Evolutionary conservation across 92 coral and sea anemone genomes (phyloP), one percentile per base, ranked within the genome.

Genomic region (Actinernus sp.): DNA sequence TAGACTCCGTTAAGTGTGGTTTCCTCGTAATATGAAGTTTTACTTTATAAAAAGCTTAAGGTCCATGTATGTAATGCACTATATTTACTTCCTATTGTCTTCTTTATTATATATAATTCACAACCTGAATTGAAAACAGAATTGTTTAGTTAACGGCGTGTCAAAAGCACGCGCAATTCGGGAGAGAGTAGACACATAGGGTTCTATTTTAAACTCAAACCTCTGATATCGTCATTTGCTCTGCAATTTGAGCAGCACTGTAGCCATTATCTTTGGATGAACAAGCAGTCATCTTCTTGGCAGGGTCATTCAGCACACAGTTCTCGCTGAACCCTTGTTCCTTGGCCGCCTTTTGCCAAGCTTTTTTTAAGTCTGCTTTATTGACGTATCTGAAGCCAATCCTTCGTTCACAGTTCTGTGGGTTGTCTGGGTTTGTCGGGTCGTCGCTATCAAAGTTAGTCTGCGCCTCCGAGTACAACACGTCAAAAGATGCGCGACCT

Each of bases 341-440:
- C 26, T 50, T 26, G 23, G 57, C 57, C 26, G 2, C 31, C 6
- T 50, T 29, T 26, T 19, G 2, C 26, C 26, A 54, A 27, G 30
- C 60, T 26, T 1, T 54, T n/a, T 3, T 1, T 1, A 54, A 4
- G 22, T 54, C 39, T 8, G 13, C 39, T 54, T 54, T 54, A 39
- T 54, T 27, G 18, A 54, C 16, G 21, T 54, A 54, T 39, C 60
- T 27, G 23, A 26, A 54, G 7, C 60, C 60, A 13, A 24, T 54
- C 38, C 31, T 54, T 6, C 60, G 27, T 2, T 34, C 60, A 29
- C 60, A 54, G 20, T 27, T 54, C 19, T 54, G 30, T 1, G 38
- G 39, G 17, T 39, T 54, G 10, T 54, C 10, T 18, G 49, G 49
- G 20, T 43, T 43, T 3, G 14, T 23, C 20, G 14, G 19, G 20